Base-by-base conservation (phyloP, 2,113 vertebrate species). In the Pogona vitticeps region DNA sequence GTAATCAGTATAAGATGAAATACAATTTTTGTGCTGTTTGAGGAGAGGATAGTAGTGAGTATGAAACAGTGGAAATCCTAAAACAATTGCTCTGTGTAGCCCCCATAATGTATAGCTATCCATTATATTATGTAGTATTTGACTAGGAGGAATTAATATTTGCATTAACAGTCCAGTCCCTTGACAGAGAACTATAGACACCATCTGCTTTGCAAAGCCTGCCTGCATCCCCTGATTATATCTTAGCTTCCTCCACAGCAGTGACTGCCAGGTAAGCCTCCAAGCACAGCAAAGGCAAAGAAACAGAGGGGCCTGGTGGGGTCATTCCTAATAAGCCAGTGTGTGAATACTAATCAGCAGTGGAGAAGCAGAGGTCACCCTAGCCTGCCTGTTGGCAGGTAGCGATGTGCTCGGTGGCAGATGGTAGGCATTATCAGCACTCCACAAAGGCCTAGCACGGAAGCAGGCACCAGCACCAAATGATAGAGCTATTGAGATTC, bases 401-500 rank as follows among this genome's bases (percentile, higher is more conserved):
- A 97, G 96, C 93, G 90, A 91, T 97, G 97, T 97, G 97, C 96
- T 97, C 95, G 71, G 94, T 96, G 96, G 96, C 97, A 97, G 96
- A 97, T 97, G 97, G 97, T 96, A 96, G 95, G 95, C 96, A 97
- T 97, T 97, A 97, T 96, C 95, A 93, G 94, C 95, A 95, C 91
- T 95, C 95, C 95, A 96, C 96, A 97, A 97, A 97, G 96, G 96
- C 96, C 96, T 95, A 91, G 92, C 87, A 91, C 93, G 91, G 94
- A 93, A 95, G 94, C 95, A 76, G 94, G 95, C 95, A 91, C 92
- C 0, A 92, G 85, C 72, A 93, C 95, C 91, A 93, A 94, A 89
- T 96, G 96, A 97, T 97, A 46, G 95, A 97, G 96, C 93, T 91
- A 97, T 97, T 97, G 97, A 97, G 96, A 97, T 97, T 97, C 97